Percentiles rank a stretch among this genome's conserved stretches.
Conservation (phyloP, 2,888 invertebrate species). For the Cheilosia urbana region DNA sequence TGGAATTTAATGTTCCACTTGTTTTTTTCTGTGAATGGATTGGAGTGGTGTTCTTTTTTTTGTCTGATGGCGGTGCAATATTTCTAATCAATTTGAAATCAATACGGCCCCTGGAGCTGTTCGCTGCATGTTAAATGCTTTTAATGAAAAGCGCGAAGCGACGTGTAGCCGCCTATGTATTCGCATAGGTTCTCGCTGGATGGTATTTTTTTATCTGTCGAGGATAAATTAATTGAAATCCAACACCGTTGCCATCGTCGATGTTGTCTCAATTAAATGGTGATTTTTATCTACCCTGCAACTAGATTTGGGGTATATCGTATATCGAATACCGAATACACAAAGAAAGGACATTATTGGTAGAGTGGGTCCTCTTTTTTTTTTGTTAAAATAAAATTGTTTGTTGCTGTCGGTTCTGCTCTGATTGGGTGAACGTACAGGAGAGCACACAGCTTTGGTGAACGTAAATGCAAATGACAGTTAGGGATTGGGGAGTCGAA, state of each 20-base stretch:
- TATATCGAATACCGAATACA: background rate
- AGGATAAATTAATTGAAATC: slow-evolving; percentile 35
- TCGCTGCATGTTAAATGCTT: slow-evolving; percentile 32
- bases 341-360: slow-evolving; percentile 21
- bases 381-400: background rate
- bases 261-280: slow-evolving; percentile 45
- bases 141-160: slow-evolving; percentile 18
- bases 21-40: background rate
- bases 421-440: background rate
- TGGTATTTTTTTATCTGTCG: background rate
- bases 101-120: slow-evolving; percentile 3
- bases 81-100: slow-evolving; percentile 47
- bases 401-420: background rate
- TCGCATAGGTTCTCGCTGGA: background rate
- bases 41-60: background rate
- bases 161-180: background rate
- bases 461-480: background rate
- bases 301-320: background rate
- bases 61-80: background rate
- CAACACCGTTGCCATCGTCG: slow-evolving; percentile 17
- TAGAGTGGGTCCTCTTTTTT: background rate
- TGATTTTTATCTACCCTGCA: slow-evolving; percentile 12
- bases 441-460: background rate
- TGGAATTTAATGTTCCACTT: background rate
- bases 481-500: background rate